These are phyloP conservation scores for Gymnobelideus leadbeateri DNA, from an alignment of 2,113 vertebrate genomes.

Conservation along the genomic window DNA sequence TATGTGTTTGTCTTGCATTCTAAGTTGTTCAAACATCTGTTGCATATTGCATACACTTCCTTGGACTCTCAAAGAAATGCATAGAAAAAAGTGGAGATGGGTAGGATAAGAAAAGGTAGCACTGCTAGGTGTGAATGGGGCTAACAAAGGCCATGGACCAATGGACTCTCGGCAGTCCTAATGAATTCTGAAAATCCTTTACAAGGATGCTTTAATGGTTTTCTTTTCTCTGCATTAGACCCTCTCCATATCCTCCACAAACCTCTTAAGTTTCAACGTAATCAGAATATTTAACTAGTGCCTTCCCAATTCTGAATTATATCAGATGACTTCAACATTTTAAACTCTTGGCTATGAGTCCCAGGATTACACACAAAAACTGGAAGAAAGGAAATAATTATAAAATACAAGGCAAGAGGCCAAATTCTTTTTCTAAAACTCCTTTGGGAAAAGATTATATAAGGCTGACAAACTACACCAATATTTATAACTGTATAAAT, in stretches of 20 bases:
- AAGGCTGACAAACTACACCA: constrained; percentile 68
- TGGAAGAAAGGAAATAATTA: constrained; percentile 56
- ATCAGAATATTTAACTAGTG: background rate
- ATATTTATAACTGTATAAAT: constrained; percentile 64
- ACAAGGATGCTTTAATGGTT: constrained; percentile 6
- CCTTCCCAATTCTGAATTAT: background rate
- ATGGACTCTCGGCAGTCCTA: background rate
- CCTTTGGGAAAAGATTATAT: constrained; percentile 42
- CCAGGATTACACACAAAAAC: background rate
- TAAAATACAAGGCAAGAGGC: constrained; percentile 30
- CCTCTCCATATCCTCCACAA: background rate
- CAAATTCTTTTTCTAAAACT: constrained; percentile 52
- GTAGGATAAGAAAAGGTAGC: background rate
- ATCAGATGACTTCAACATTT: background rate
- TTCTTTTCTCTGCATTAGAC: constrained; percentile 40
- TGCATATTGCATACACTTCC: background rate
- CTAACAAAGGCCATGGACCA: background rate
- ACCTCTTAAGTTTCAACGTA: background rate
- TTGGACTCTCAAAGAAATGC: background rate
- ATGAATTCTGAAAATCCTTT: background rate
- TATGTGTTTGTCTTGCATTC: background rate
- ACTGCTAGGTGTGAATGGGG: background rate
- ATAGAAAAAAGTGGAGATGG: background rate
- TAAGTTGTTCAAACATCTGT: background rate
- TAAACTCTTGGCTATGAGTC: background rate